Percentiles rank a stretch among this genome's conserved stretches.
These are phyloP conservation scores for Portunus trituberculatus DNA, from an alignment of 1,140 invertebrate genomes.

Conservation along the genomic window DNA sequence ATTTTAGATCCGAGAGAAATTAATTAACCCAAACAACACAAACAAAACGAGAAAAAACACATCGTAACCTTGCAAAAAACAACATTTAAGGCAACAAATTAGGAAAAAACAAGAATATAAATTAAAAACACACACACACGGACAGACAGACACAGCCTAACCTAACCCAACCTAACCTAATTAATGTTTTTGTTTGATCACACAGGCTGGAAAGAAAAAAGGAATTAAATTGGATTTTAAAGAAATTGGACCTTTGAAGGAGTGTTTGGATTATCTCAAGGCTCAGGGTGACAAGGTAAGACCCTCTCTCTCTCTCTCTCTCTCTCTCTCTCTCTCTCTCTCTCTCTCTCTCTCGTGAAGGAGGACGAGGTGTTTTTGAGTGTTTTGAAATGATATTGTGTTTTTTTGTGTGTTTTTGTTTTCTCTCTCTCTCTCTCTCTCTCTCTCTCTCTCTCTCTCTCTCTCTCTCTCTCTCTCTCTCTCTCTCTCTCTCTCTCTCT, in stretches of 20 bases:
- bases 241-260: conserved; percentile 87
- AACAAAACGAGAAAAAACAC: no score
- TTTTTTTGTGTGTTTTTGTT: not conserved
- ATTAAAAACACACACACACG: no score
- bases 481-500: not conserved
- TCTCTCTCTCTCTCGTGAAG: not conserved
- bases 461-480: conserved; percentile 20
- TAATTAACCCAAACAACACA: no score
- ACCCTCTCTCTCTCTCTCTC: conserved; percentile 46
- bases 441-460: conserved; percentile 78
- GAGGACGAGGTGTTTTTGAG: not conserved
- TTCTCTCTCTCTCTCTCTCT: no score
- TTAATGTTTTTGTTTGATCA: no score
- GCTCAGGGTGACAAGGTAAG: conserved; percentile 81
- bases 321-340: not conserved
- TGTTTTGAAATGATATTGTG: no score
- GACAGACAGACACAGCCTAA: no score
- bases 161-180: no score
- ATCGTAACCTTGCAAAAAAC: no score
- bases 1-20: no score
- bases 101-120: no score
- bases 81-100: no score
- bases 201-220: conserved; percentile 81
- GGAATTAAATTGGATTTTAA: conserved; percentile 96
- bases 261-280: conserved; percentile 84